A percentile compares a stretch with the other conserved stretches of the same genome.
Conservation (phyloP, 2,797 vertebrate species). For the Crossoptilon crossoptilon region DNA sequence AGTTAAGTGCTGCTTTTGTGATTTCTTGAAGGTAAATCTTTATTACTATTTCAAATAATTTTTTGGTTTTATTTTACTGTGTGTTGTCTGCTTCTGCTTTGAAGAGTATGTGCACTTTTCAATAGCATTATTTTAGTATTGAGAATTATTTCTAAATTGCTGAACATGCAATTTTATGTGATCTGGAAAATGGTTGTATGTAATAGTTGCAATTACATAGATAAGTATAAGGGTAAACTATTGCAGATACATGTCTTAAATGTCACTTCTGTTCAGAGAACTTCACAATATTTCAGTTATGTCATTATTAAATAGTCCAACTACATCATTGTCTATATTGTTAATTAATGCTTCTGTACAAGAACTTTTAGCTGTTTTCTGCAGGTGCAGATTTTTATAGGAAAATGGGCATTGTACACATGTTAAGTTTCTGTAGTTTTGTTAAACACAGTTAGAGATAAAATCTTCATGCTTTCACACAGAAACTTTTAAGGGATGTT, state of each 20-base stretch:
- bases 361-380: constrained; percentile 73
- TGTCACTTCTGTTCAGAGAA: constrained; percentile 72
- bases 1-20: constrained; percentile 97
- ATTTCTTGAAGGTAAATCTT: constrained; percentile 99
- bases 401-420: constrained; percentile 52
- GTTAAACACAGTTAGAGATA: constrained; percentile 21
- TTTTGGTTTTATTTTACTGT: constrained; percentile 81
- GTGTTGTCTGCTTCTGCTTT: constrained; percentile 76
- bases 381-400: constrained; percentile 81
- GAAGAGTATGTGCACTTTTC: constrained; percentile 75
- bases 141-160: constrained; percentile 82
- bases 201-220: constrained; percentile 76
- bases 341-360: constrained; percentile 65
- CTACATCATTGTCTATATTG: constrained; percentile 72
- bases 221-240: constrained; percentile 75
- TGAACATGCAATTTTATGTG: constrained; percentile 81
- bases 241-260: constrained; percentile 76
- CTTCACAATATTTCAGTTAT: constrained; percentile 70
- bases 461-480: constrained; percentile 55
- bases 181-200: constrained; percentile 77
- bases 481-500: constrained; percentile 73
- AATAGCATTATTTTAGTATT: constrained; percentile 78
- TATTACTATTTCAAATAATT: constrained; percentile 86
- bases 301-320: constrained; percentile 68
- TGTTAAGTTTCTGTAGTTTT: constrained; percentile 65